Conservation (phyloP, 2,888 invertebrate genomes). For the Euzophera pinguis region DNA sequence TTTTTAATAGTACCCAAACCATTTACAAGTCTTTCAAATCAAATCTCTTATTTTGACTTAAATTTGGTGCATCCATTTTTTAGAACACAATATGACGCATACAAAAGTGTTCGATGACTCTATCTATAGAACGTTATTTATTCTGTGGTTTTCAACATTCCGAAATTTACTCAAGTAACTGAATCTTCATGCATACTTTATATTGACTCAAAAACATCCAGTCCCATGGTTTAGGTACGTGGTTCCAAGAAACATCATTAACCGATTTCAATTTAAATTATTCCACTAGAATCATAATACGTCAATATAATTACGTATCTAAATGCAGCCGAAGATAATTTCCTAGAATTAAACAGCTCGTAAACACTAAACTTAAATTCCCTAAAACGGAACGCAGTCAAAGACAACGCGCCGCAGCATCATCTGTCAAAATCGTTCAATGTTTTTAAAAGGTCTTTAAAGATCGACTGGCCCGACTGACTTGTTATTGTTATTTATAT, state of each 20-base stretch:
- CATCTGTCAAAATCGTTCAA: constrained; percentile 70
- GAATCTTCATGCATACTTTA: too few relatives aligned
- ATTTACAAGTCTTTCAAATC: too few relatives aligned
- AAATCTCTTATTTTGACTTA: too few relatives aligned
- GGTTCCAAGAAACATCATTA: constrained; percentile 6
- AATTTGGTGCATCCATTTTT: too few relatives aligned
- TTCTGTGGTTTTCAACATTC: too few relatives aligned
- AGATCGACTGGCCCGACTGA: constrained; percentile 53
- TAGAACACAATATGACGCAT: too few relatives aligned
- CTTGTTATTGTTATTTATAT: constrained; percentile 76
- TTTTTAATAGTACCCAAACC: too few relatives aligned
- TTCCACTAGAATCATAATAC: constrained; percentile 8
- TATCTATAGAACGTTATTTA: too few relatives aligned
- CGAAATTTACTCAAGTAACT: too few relatives aligned
- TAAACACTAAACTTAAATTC: constrained; percentile 13
- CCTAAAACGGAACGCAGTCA: constrained; percentile 29
- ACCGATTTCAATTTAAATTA: constrained; percentile 4
- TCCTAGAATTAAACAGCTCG: constrained; percentile 5
- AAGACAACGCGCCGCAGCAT: constrained; percentile 51
- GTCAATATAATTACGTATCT: constrained; percentile 16
- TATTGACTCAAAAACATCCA: too few relatives aligned
- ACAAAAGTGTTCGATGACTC: too few relatives aligned
- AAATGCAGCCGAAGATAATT: constrained; percentile 9
- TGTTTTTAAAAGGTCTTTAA: constrained; percentile 65
- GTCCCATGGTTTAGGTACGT: too few relatives aligned